Evolutionary conservation across 2,797 vertebrate species (phyloP).

Genomic region (Malacoctenus gilli): DNA sequence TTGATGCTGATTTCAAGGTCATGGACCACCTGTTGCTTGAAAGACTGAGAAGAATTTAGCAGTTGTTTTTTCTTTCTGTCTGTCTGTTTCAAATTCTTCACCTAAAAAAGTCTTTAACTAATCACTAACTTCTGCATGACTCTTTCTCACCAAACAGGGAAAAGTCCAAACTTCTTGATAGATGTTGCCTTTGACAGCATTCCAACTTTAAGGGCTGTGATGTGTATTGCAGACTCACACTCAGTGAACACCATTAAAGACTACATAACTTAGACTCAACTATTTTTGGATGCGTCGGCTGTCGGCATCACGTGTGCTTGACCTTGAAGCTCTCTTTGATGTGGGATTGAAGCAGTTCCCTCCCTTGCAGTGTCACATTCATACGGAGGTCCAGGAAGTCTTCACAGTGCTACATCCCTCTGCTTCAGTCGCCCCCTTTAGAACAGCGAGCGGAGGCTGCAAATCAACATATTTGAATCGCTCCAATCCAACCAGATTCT

Average conservation of each 20-base stretch:
- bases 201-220: conserved; percentile 1
- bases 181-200: too few relatives aligned
- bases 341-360: background rate
- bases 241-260: conserved; percentile 3
- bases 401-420: conserved; percentile 8
- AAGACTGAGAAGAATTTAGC: background rate
- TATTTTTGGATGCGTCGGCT: background rate
- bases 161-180: too few relatives aligned
- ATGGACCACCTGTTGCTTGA: conserved; percentile 8
- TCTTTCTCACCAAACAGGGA: background rate
- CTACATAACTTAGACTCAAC: background rate
- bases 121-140: background rate
- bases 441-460: conserved; percentile 20
- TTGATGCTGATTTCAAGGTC: conserved; percentile 7
- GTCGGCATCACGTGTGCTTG: background rate
- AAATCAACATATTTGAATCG: conserved; percentile 26
- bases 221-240: background rate
- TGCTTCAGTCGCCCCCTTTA: conserved; percentile 11
- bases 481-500: conserved; percentile 17
- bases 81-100: background rate
- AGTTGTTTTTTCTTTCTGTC: background rate
- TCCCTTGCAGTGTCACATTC: background rate
- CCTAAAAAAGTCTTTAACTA: background rate
- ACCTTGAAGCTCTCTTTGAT: conserved; percentile 1
- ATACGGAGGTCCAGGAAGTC: conserved; percentile 1